phyloP scores from a whole-genome alignment of 2,888 invertebrate genomes.

The Antitype chi region DNA sequence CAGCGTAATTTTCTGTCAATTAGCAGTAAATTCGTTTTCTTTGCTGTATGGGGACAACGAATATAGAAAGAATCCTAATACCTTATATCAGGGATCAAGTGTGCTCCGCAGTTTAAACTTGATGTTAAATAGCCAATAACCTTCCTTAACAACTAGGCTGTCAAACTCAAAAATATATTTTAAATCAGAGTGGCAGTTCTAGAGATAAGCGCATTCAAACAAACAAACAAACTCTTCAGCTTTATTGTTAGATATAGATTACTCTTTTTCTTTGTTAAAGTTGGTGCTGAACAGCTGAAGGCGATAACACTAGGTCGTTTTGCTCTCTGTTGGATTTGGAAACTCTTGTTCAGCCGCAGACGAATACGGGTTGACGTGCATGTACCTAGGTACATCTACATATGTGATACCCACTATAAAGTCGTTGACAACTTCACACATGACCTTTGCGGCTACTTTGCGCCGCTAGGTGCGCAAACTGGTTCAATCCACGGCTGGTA shows the following conservation, averaged over 20 bases:
- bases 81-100: no score
- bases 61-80: background rate
- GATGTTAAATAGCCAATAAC: no score
- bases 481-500: conserved; percentile 68
- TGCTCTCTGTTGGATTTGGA: background rate
- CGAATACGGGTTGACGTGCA: background rate
- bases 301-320: no score
- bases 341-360: background rate
- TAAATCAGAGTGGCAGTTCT: no score
- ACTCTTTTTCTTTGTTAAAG: background rate
- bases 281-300: background rate
- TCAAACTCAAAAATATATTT: no score
- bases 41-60: background rate
- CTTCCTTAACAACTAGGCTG: no score
- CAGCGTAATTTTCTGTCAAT: no score
- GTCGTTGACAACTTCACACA: conserved; percentile 61
- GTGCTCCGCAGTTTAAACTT: no score
- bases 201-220: no score
- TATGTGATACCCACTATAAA: conserved; percentile 19
- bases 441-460: conserved; percentile 72
- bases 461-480: conserved; percentile 68
- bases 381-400: conserved; percentile 7
- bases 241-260: background rate
- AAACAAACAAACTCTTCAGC: background rate
- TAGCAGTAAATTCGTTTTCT: background rate